Base-by-base conservation (phyloP, 2,113 vertebrate genomes). In the Orycteropus afer region DNA sequence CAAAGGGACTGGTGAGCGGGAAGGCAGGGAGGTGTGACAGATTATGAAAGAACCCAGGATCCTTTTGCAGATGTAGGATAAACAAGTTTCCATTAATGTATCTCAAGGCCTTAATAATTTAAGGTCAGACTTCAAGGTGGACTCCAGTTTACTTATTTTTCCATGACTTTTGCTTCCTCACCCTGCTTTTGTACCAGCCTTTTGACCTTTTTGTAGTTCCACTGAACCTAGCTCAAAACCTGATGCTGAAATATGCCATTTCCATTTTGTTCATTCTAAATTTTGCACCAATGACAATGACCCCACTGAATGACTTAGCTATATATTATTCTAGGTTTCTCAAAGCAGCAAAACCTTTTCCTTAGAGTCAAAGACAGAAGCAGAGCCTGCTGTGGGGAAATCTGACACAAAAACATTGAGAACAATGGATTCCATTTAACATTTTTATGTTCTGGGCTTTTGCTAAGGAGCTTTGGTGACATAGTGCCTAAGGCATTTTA, bases 91-190 rank as follows among this genome's bases (percentile, higher is more conserved):
- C 86, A 74, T 82, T 90, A 88, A 55, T 37, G 32, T 78, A 69
- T 53, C 59, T 88, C 27, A 3, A 63, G 74, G 74, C 49, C 67
- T 95, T 82, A 53, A 79, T 90, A 86, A 87, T 76, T 91, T 76
- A 89, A 95, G 49, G 55, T 88, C 92, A 93, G 69, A 86, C 69
- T 93, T 96, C 80, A 74, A 79, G 55, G 51, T 77, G 34, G 59
- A 65, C 32, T 95, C 67, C 65, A 61, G n/a, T 84, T 71, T 78
- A 67, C 86, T 61, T 34, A 47, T 63, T 93, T 65, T 79, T 76
- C 63, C 61, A 32, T 83, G 81, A 86, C 34, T 86, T 90, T 73
- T 91, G 25, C 42, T 65, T 76, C 63, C 4, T 47, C 5, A 0
- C 3, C 49, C 47, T 61, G 13, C 55, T 89, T 87, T 86, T 81